A percentile compares a stretch with the other conserved stretches of the same genome.
These are phyloP conservation scores for Crocodylus rhombifer DNA, from an alignment of 2,797 vertebrate genomes.

Conservation along the genomic window DNA sequence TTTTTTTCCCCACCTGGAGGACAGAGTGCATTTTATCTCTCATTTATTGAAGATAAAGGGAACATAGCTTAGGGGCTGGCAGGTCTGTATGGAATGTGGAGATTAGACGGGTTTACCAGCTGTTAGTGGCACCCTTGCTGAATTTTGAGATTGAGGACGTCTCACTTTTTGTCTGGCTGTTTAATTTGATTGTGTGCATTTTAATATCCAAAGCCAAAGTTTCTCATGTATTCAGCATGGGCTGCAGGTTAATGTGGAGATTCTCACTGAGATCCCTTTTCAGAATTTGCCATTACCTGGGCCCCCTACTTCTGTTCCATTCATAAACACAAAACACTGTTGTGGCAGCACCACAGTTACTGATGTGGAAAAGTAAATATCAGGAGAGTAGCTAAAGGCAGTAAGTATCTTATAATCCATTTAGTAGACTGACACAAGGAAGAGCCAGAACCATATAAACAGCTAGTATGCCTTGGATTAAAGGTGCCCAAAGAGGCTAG, in stretches of 20 bases:
- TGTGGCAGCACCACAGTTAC: background rate
- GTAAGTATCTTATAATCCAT: background rate
- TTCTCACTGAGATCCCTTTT: background rate
- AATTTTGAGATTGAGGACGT: slow-evolving; percentile 12
- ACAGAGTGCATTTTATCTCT: slow-evolving; percentile 46
- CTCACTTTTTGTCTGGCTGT: background rate
- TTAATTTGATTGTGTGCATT: background rate
- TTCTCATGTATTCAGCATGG: background rate
- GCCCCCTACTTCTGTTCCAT: background rate
- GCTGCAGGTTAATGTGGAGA: background rate
- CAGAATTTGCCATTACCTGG: background rate
- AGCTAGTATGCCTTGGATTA: background rate
- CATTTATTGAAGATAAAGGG: slow-evolving; percentile 39
- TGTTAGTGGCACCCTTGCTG: slow-evolving; percentile 44
- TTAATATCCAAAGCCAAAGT: background rate
- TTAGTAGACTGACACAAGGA: background rate
- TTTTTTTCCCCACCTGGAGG: background rate
- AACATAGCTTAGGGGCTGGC: background rate
- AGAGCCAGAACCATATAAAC: background rate
- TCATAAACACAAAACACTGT: background rate
- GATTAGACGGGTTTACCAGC: slow-evolving; percentile 38
- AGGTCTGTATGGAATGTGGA: background rate
- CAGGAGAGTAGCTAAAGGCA: background rate
- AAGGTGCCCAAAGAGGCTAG: background rate
- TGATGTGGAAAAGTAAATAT: background rate